Base-by-base conservation (phyloP, 2,113 vertebrate genomes). In the Brachyistius frenatus region DNA sequence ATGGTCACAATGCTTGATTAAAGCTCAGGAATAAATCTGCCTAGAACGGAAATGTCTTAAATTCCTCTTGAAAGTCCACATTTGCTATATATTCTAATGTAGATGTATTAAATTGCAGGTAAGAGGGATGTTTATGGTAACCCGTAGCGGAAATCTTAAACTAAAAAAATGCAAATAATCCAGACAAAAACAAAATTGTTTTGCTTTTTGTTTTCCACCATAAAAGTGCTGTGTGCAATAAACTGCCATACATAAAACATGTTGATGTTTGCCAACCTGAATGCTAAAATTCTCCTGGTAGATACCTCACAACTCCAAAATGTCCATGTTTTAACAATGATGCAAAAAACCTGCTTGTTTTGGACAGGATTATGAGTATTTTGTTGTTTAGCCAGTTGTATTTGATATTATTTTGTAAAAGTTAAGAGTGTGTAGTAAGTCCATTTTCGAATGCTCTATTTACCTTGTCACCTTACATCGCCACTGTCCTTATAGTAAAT, bases 1-100 rank as follows among this genome's bases (percentile, higher is more conserved):
- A 61, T 23, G 61, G 35, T 60, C 52, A 56, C 11, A 57, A 32
- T 60, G 37, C 67, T 39, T 78, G 46, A 53, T 78, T 72, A 36
- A 67, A 68, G 68, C 52, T 70, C 50, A 60, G 50, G 52, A 64
- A 37, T 78, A 31, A 75, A 53, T 75, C 16, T 32, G 39, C 46
- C 39, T 4, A 55, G 30, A 7, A 46, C 11, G 30, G 35, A 63
- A 66, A 62, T 53, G 4, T 63, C 73, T 66, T 68, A 31, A 61
- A 68, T n/a, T 68, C 1, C 13, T 39, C 36, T 30, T 66, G 6
- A 70, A 65, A 66, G 4, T 5, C 14, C 2, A 23, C 14, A 36
- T 70, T 47, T 32, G 7, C 9, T 56, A 3, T 11, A 10, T 64
- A 9, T 64, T 66, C 61, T 31, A 1, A 46, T 53, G 41, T 32